Conservation (phyloP, 2,113 vertebrate species). For the Ctenomys sociabilis region DNA sequence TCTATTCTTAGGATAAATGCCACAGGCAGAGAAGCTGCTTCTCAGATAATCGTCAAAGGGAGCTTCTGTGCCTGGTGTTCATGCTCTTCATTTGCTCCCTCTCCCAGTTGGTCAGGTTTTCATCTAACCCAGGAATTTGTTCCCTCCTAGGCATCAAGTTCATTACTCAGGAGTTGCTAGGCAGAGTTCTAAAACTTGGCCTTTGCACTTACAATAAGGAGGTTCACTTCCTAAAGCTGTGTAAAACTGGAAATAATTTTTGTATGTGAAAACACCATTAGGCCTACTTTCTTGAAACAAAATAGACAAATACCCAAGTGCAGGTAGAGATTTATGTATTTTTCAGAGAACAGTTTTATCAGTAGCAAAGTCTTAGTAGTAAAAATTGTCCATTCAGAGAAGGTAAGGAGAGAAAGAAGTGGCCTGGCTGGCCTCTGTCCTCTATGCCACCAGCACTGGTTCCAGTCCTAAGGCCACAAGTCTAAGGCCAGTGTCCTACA, state of each 20-base stretch:
- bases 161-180: constrained; percentile 42
- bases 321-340: background rate
- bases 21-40: background rate
- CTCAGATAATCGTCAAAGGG: background rate
- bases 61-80: too few relatives aligned
- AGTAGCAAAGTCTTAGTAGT: background rate
- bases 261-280: background rate
- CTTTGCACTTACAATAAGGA: background rate
- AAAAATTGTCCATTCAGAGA: background rate
- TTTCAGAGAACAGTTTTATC: background rate
- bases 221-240: constrained; percentile 7
- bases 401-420: background rate
- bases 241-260: background rate
- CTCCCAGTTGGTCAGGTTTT: background rate
- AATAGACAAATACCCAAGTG: background rate
- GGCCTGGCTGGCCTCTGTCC: background rate
- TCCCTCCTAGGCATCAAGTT: background rate
- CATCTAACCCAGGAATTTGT: background rate
- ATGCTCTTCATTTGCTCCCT: background rate
- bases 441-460: background rate
- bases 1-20: background rate
- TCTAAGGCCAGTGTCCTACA: background rate
- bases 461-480: background rate
- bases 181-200: background rate
- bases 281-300: background rate